These are phyloP conservation scores for Trichosurus vulpecula DNA, from an alignment of 2,797 vertebrate genomes.

Conservation along the genomic window DNA sequence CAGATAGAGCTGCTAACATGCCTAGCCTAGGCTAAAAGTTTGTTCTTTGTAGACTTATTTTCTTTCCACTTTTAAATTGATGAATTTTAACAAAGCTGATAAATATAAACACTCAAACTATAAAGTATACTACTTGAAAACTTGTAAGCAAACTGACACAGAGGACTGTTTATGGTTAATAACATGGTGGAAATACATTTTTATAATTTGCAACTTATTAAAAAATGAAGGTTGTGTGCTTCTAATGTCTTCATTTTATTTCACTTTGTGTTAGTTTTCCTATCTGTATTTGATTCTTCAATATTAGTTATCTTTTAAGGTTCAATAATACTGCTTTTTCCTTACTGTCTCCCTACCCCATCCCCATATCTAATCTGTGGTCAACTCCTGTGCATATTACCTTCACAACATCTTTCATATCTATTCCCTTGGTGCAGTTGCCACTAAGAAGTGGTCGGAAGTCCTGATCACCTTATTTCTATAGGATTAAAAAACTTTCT, in stretches of 20 bases:
- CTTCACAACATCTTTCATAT: neutral
- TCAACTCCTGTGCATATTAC: neutral
- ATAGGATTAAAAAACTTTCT: neutral
- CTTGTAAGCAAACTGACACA: neutral
- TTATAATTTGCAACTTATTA: neutral
- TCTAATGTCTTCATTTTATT: neutral
- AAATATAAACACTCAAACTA: neutral
- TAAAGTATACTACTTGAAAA: neutral
- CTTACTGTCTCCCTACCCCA: neutral
- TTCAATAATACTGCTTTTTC: neutral
- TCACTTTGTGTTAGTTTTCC: neutral
- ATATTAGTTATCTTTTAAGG: neutral
- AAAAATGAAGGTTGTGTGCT: neutral
- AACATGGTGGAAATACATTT: neutral
- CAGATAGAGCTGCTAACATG: neutral
- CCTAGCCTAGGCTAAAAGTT: neutral
- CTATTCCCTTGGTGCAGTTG: neutral
- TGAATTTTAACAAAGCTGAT: neutral
- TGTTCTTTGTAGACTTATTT: neutral
- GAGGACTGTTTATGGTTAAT: neutral
- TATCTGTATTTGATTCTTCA: neutral
- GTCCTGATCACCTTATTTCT: neutral
- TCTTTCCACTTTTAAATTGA: neutral
- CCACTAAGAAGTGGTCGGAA: no score
- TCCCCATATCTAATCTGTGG: neutral